Conservation (phyloP, 2,797 vertebrate genomes). For the Apodemus agrarius region DNA sequence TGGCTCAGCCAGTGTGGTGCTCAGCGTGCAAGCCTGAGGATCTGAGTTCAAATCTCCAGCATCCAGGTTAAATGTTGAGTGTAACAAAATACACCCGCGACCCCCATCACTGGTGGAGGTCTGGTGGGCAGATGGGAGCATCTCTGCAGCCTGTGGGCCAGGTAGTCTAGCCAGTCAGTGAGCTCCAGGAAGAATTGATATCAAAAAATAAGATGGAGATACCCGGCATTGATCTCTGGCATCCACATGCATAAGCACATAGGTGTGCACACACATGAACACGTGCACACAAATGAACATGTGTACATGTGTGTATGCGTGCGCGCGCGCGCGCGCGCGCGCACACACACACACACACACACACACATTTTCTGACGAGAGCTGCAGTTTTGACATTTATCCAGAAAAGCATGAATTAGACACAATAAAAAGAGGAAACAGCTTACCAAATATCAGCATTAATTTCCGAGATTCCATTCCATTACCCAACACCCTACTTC, state of each 20-base stretch:
- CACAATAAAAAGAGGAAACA: constrained; percentile 71
- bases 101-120: not conserved
- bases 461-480: constrained; percentile 53
- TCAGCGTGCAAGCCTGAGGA: not conserved
- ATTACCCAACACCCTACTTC: constrained; percentile 73
- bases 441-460: constrained; percentile 70
- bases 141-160: not conserved
- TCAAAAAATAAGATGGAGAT: not conserved
- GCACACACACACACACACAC: not conserved
- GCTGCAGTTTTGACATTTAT: constrained; percentile 58
- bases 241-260: not conserved
- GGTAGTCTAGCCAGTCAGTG: not conserved
- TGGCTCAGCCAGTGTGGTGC: not conserved
- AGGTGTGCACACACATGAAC: not conserved
- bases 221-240: not conserved
- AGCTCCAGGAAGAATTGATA: not conserved
- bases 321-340: fast-evolving
- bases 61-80: not conserved
- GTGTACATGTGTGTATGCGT: too few species aligned
- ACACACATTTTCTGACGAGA: constrained; percentile 28
- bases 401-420: constrained; percentile 66
- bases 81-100: not conserved
- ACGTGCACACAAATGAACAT: not conserved
- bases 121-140: not conserved
- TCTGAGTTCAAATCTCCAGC: not conserved